Conservation (phyloP, 2,113 vertebrate species). For the Mus spicilegus region DNA sequence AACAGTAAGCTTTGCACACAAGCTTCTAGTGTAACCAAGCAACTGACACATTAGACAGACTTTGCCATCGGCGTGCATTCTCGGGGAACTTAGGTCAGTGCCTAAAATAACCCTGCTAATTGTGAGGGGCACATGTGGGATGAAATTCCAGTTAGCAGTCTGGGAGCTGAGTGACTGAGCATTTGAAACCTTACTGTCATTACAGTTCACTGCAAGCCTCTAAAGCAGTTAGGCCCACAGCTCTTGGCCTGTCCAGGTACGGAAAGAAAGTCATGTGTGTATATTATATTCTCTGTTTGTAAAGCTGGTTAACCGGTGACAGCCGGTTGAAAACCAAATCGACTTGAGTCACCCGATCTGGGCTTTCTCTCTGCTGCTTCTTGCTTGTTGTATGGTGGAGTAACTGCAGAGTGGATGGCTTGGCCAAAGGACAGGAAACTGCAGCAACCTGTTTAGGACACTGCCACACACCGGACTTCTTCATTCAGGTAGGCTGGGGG, state of each 20-base stretch:
- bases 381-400: slow-evolving; percentile 74
- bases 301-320: slow-evolving; percentile 69
- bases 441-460: slow-evolving; percentile 65
- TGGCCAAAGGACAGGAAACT: slow-evolving; percentile 60
- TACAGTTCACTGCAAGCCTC: slow-evolving; percentile 66
- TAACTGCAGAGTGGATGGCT: slow-evolving; percentile 64
- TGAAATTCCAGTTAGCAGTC: slow-evolving; percentile 87
- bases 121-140: slow-evolving; percentile 86
- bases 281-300: slow-evolving; percentile 63
- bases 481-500: slow-evolving; percentile 84
- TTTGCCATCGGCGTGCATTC: slow-evolving; percentile 87
- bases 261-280: slow-evolving; percentile 55
- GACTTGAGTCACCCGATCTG: slow-evolving; percentile 75
- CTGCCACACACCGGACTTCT: slow-evolving; percentile 67
- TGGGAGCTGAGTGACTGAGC: slow-evolving; percentile 77
- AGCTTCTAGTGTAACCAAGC: slow-evolving; percentile 83
- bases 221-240: slow-evolving; percentile 58
- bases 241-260: slow-evolving; percentile 55
- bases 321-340: slow-evolving; percentile 75
- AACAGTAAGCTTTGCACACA: slow-evolving; percentile 47
- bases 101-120: slow-evolving; percentile 91
- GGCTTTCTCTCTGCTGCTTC: slow-evolving; percentile 69
- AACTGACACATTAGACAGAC: slow-evolving; percentile 82
- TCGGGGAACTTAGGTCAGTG: slow-evolving; percentile 89
- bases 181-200: slow-evolving; percentile 79